Base-by-base conservation (phyloP, 2,888 invertebrate genomes). In the Cryptocephalus primarius region DNA sequence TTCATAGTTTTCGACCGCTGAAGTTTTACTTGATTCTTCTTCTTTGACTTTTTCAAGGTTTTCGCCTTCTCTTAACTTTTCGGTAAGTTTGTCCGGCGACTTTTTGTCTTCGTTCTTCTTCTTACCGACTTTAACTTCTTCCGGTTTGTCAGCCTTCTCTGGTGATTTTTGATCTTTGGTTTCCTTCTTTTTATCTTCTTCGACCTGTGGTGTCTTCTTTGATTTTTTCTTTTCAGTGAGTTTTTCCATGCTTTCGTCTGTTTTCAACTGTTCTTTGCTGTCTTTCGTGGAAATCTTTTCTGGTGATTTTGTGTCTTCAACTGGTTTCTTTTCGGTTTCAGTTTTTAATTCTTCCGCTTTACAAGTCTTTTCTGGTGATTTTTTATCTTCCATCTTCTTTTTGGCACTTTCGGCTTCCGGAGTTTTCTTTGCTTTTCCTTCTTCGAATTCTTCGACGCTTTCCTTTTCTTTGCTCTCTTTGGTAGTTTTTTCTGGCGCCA, bases 361-460 rank as follows among this genome's bases (percentile, higher is more conserved):
- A 50, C 49, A 42, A 49, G 44, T 46, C 42, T 55, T 50, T 22
- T 55, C 51, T 9, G 51, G 52, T 8, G 9, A 33, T 39, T 39
- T 31, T 22, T 48, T 40, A 33, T 53, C 49, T 32, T 45, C 48
- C 48, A 50, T 53, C 45, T 47, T 48, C 39, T 49, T 48, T 33
- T 44, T 52, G n/a, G n/a, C n/a, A n/a, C n/a, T n/a, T 48, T 56
- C 56, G 45, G 54, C 55, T 51, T 56, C 12, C 50, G 33, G 43
- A 48, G 46, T 32, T 42, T 8, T 33, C 33, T 43, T 46, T 9
- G 61, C 59, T 48, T 50, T 49, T 33, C 48, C 38, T 45, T 49
- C 53, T 32, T 52, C 43, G 43, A 55, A 47, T 42, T 55, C 44
- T 12, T 44, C 12, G 8, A 43, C 41, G 45, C 54, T 49, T 32